Evolutionary conservation across 1,140 invertebrate genomes (phyloP).

Genomic region (Saccostrea cuccullata): DNA sequence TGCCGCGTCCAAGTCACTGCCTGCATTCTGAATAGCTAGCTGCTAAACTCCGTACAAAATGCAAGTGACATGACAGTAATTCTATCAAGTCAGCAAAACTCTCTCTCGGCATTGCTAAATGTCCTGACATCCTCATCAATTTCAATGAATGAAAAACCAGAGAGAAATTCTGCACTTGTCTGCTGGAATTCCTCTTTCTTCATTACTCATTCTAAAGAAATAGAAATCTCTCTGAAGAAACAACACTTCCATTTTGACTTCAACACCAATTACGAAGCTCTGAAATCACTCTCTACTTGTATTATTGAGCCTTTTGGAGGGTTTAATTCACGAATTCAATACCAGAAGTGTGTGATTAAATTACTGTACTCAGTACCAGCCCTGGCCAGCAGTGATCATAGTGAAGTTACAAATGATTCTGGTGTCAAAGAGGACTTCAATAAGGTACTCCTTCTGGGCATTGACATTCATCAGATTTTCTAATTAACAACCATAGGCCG

Average conservation of each 20-base stretch:
- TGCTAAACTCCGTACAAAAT: neutral
- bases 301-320: neutral
- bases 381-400: neutral
- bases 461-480: neutral
- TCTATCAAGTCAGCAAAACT: constrained; percentile 13
- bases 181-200: neutral
- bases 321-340: neutral
- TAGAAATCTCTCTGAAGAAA: neutral
- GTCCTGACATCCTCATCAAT: neutral
- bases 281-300: neutral
- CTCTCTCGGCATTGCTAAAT: neutral
- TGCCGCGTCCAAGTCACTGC: neutral
- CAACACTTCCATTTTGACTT: neutral
- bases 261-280: neutral
- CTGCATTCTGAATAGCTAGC: neutral
- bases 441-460: neutral
- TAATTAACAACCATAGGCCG: too few relatives aligned
- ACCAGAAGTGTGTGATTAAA: neutral
- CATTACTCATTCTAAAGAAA: neutral
- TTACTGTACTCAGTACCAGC: neutral
- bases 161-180: neutral
- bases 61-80: constrained; percentile 12
- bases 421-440: neutral
- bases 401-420: neutral
- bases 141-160: neutral